Evolutionary conservation across 1,140 invertebrate genomes (phyloP), one percentile per base, ranked within the genome.

Genomic region (Heliothis virescens): DNA sequence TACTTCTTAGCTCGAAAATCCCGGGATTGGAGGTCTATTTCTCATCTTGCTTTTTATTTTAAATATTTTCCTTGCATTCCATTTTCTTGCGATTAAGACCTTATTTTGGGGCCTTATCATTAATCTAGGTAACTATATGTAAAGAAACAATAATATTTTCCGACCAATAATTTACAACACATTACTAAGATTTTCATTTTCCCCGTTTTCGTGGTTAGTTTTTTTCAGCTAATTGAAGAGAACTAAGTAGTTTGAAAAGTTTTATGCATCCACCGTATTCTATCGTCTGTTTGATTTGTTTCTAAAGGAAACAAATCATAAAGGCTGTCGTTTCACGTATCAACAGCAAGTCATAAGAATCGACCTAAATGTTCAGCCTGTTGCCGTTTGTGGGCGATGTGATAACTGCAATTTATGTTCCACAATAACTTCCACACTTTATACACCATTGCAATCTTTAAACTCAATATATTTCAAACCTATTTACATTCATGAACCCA

Each of bases 401-500:
- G 48, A 4, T 73, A 73, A 73, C 52, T 47, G 21, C 53, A 41
- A 47, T 55, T 55, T 59, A 55, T 59, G 55, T 47, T 3, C 26
- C n/a, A 29, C 16, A 73, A 59, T 59, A 71, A 72, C 67, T 72
- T 55, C 26, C 5, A 71, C 26, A 73, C 34, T 73, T 72, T 55
- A 62, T 41, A 50, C 18, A 53, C 48, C 5, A 5, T 41, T 21
- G 48, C 48, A 71, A 71, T 71, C 67, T 71, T 29, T 71, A 29
- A 71, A 71, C 69, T 65, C 62, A 57, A 67, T 60, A 67, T 16
- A 48, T 34, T 67, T 48, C 55, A 59, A 63, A 57, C 41, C 75
- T 74, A 80, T 71, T 71, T 71, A 71, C 26, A 71, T 71, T 71
- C 67, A 71, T 53, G 67, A 71, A 29, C 67, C 29, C 18, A 29